Conservation (phyloP, 2,888 invertebrate species). For the Luffia ferchaultella region DNA sequence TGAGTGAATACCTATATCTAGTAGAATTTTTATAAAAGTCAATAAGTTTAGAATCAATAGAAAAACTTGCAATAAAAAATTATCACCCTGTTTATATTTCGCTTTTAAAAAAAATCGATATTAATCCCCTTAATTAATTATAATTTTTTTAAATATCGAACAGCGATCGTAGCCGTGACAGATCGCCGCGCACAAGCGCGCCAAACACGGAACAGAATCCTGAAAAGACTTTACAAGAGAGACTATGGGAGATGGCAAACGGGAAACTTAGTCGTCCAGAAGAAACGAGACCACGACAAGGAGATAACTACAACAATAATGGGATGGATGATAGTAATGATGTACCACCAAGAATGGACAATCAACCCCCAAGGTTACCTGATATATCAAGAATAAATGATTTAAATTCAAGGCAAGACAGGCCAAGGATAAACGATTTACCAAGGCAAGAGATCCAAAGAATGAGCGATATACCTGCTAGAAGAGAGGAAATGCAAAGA, state of each 20-base stretch:
- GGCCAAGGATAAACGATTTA: not conserved
- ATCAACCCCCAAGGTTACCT: slow-evolving; percentile 8
- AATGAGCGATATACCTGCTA: slow-evolving; percentile 8
- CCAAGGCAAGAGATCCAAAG: slow-evolving; percentile 17
- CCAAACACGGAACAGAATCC: slow-evolving; percentile 12
- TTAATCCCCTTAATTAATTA: not conserved
- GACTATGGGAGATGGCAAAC: slow-evolving; percentile 62
- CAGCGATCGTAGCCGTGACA: slow-evolving; percentile 43
- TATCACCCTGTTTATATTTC: too few species aligned
- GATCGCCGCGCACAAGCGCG: slow-evolving; percentile 30
- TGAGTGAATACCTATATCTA: too few species aligned
- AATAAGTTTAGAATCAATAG: too few species aligned
- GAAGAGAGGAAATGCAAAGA: not conserved
- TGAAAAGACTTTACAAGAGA: slow-evolving; percentile 53
- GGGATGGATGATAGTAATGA: not conserved
- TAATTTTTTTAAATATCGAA: not conserved
- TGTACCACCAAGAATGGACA: slow-evolving; percentile 1
- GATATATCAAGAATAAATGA: slow-evolving; percentile 6
- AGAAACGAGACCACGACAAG: slow-evolving; percentile 6
- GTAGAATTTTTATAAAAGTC: too few species aligned
- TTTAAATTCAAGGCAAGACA: not conserved
- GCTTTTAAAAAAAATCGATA: not conserved
- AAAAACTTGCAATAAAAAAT: too few species aligned
- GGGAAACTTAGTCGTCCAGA: slow-evolving; percentile 29
- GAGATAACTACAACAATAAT: not conserved